Base-by-base conservation (phyloP, 2,113 vertebrate species). In the Catagonus wagneri region DNA sequence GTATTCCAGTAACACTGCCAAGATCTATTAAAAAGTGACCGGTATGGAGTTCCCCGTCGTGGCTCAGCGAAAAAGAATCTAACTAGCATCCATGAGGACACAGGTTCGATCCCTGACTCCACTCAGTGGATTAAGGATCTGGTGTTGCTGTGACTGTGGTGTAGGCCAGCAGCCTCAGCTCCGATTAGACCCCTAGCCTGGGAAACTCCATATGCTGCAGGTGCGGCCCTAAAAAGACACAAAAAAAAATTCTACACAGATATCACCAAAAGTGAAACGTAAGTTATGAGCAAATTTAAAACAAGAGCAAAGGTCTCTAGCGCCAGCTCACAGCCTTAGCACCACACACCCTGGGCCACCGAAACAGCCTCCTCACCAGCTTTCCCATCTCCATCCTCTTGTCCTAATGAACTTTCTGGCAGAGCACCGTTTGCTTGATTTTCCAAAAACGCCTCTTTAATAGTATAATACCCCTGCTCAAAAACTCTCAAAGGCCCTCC, bases 401-500 rank as follows among this genome's bases (percentile, higher is more conserved):
- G 19, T 65, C 63, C 54, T 86, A 79, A 81, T 50, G 75, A 92
- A 75, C 17, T 87, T 16, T 58, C 22, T 50, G 44, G 52, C 36
- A 69, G 69, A 92, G 34, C 58, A 56, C 52, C 36, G 7, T 54
- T 44, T 14, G 20, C 58, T 61, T 84, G 34, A 39, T 92, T 96
- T 93, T 86, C 75, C 74, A 68, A n/a, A 95, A 94, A 54, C 19
- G 32, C 13, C 65, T 86, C 61, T 81, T 44, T 61, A 32, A 74
- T 20, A 27, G 25, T 68, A 66, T 71, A 69, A 76, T 32, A 88
- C n/a, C 7, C 4, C 54, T 74, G 71, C 39, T 93, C 36, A 78
- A 88, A 95, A 83, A 74, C 54, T 16, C 29, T 93, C 93, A 74
- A 90, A 83, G 13, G 34, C 27, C 92, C 50, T 85, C 74, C 13